phyloP scores from a whole-genome alignment of 2,797 vertebrate genomes.

The Semaprochilodus insignis region DNA sequence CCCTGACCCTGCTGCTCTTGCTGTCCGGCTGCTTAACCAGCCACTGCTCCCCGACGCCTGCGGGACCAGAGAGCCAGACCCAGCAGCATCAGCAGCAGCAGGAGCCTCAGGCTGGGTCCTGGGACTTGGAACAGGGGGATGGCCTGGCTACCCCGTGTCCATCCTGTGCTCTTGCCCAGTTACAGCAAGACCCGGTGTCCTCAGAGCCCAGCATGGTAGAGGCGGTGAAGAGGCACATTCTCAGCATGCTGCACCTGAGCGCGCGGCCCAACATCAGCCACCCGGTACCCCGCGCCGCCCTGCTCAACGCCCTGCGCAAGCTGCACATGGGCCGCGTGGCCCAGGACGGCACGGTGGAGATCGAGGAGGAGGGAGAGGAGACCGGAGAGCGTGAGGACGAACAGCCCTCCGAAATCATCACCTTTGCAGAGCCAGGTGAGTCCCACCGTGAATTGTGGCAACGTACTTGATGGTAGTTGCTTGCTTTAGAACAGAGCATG shows the following conservation, averaged over 20 bases:
- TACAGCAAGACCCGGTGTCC: constrained; percentile 81
- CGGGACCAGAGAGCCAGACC: constrained; percentile 63
- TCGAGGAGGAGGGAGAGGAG: constrained; percentile 83
- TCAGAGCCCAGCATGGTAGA: constrained; percentile 91
- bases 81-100: not conserved
- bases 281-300: constrained; percentile 89
- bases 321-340: constrained; percentile 91
- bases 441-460: constrained; percentile 46
- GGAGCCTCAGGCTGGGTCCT: constrained; percentile 19
- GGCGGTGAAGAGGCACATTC: constrained; percentile 94
- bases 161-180: constrained; percentile 85
- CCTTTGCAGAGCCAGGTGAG: constrained; percentile 94
- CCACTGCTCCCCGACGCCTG: constrained; percentile 77
- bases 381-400: constrained; percentile 76
- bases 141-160: constrained; percentile 82
- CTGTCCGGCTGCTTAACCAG: constrained; percentile 81
- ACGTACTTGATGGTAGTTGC: not conserved
- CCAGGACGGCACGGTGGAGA: constrained; percentile 90
- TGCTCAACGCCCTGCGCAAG: constrained; percentile 92
- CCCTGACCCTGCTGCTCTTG: constrained; percentile 76
- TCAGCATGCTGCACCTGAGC: constrained; percentile 95
- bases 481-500: not conserved
- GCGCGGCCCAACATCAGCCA: constrained; percentile 92
- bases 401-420: constrained; percentile 92
- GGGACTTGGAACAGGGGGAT: constrained; percentile 36